Conservation (phyloP, 2,113 vertebrate genomes). For the human region DNA sequence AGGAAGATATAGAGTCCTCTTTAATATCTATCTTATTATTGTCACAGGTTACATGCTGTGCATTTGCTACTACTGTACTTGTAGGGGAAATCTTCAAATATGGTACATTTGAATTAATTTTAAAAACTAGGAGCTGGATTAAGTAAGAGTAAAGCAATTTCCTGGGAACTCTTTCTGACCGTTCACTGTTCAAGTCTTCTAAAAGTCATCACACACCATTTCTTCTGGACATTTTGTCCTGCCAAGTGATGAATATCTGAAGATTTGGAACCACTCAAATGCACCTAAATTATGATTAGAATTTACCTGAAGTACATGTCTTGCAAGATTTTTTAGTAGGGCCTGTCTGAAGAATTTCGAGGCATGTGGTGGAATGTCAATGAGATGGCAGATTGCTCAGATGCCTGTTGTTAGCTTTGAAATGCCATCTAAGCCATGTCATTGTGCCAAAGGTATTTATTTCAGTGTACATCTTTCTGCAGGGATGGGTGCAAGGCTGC, state of each 20-base stretch:
- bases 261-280: conserved; percentile 56
- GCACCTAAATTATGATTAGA: conserved; percentile 23
- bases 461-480: conserved; percentile 1
- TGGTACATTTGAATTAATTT: neutral
- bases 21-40: neutral
- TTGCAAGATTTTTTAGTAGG: neutral
- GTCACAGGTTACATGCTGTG: neutral
- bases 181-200: conserved; percentile 56
- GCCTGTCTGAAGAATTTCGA: conserved; percentile 31
- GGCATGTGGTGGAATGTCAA: conserved; percentile 23
- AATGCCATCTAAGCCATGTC: conserved; percentile 27
- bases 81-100: neutral
- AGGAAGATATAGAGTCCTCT: neutral
- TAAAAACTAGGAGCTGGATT: conserved; percentile 39
- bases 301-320: conserved; percentile 52
- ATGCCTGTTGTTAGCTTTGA: conserved; percentile 31
- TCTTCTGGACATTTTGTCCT: conserved; percentile 50
- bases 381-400: conserved; percentile 24
- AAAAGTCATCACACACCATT: conserved; percentile 51
- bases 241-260: conserved; percentile 59
- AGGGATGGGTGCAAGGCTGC: neutral
- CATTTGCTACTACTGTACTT: conserved; percentile 2
- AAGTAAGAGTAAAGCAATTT: conserved; percentile 37
- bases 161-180: conserved; percentile 25
- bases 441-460: conserved; percentile 40